Evolutionary conservation across 2,888 invertebrate species (phyloP), one percentile per base, ranked within the genome.

Genomic region (Folsomia candida): DNA sequence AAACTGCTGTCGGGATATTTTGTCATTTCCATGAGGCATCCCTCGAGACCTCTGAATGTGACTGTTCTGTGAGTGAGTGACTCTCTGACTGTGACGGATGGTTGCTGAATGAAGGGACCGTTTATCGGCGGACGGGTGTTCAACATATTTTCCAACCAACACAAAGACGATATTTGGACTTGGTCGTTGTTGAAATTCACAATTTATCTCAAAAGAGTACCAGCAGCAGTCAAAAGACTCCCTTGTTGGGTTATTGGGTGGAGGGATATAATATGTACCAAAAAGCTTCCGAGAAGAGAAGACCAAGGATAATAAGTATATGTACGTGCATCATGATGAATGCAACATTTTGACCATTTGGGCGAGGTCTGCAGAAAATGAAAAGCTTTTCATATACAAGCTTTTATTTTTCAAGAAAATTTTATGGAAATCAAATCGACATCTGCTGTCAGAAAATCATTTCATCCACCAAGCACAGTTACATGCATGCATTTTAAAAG

Each of bases 91-190:
- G 47, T 47, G 47, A 47, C 47, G 47, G 47, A 47, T 47, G 47
- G 47, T 11, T 47, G 47, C 9, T 20, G 18, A 22, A 18, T 54
- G 54, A 54, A 54, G 54, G 54, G 54, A 54, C 54, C 54, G 54
- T 54, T 54, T 54, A 54, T 54, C 54, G 18, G 47, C 47, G 54
- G 54, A 54, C 54, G 54, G 54, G 20, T 54, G 54, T 54, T 54
- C 6, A 20, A 54, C 54, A 54, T 54, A 54, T 54, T 54, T 54
- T 54, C 20, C 22, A 14, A 20, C 20, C 4, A 22, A 54, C 20
- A 54, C 20, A 54, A 54, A 54, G 54, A 54, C 18, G 22, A 18
- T 18, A 54, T 54, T 54, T 54, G 18, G 20, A 18, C 54, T 20
- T 4, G 22, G 22, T 54, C n/a, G n/a, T n/a, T n/a, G n/a, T n/a